Evolutionary conservation across 2,113 vertebrate genomes (phyloP).

Genomic region (Chinchilla lanigera): DNA sequence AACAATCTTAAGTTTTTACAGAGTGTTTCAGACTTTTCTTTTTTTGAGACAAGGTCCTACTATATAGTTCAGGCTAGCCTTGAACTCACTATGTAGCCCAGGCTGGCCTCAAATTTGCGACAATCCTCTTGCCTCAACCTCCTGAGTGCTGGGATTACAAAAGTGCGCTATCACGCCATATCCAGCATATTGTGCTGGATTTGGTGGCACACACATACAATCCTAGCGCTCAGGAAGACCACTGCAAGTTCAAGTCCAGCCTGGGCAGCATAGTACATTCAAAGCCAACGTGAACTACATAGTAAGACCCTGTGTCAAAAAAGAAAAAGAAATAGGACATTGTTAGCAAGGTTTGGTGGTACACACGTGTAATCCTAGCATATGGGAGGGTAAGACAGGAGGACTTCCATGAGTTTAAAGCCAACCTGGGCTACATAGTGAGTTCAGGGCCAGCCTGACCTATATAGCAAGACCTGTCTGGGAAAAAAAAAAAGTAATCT

Average conservation of each 20-base stretch:
- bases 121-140: background rate
- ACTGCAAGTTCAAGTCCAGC: background rate
- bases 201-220: background rate
- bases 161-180: background rate
- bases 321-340: background rate
- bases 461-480: background rate
- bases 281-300: background rate
- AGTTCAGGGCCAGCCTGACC: too few relatives aligned
- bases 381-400: background rate
- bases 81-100: too few relatives aligned
- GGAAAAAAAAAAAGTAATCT: background rate
- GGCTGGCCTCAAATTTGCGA: background rate
- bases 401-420: background rate
- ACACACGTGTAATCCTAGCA: background rate
- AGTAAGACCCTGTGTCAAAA: background rate
- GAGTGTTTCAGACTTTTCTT: background rate
- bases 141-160: background rate
- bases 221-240: background rate
- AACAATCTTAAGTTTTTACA: constrained; percentile 5
- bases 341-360: background rate
- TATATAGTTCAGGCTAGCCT: background rate
- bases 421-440: background rate
- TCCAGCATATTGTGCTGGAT: background rate
- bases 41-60: background rate
- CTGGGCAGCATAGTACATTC: background rate